phyloP scores from a whole-genome alignment of 2,797 vertebrate species.

The Pipistrellus nathusii region DNA sequence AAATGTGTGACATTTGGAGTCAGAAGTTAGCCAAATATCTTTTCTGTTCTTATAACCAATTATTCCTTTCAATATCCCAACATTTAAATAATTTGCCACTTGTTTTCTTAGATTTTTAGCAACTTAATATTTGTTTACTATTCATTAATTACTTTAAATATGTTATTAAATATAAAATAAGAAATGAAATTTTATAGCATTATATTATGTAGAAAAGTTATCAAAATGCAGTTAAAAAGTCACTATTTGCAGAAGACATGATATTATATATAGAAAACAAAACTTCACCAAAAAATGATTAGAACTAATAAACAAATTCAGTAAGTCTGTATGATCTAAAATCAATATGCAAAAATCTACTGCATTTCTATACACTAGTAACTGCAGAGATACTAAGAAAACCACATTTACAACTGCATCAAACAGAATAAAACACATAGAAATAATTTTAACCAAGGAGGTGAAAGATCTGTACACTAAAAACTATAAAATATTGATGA shows the following conservation, averaged over 20 bases:
- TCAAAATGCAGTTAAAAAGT: background rate
- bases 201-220: background rate
- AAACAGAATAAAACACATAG: background rate
- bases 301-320: background rate
- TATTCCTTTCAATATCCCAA: background rate
- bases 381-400: constrained; percentile 1
- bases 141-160: background rate
- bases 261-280: background rate
- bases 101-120: background rate
- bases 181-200: background rate
- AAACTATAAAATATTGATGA: background rate
- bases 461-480: background rate
- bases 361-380: background rate
- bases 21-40: background rate
- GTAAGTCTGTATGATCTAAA: background rate
- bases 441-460: background rate
- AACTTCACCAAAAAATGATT: background rate
- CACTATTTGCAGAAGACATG: background rate
- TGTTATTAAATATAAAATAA: background rate
- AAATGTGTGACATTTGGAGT: background rate
- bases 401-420: background rate
- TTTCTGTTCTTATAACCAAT: background rate
- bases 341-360: background rate
- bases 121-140: background rate
- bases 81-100: background rate